Evolutionary conservation across 2,797 vertebrate species (phyloP).

Genomic region (Ctenosaura bakeri): DNA sequence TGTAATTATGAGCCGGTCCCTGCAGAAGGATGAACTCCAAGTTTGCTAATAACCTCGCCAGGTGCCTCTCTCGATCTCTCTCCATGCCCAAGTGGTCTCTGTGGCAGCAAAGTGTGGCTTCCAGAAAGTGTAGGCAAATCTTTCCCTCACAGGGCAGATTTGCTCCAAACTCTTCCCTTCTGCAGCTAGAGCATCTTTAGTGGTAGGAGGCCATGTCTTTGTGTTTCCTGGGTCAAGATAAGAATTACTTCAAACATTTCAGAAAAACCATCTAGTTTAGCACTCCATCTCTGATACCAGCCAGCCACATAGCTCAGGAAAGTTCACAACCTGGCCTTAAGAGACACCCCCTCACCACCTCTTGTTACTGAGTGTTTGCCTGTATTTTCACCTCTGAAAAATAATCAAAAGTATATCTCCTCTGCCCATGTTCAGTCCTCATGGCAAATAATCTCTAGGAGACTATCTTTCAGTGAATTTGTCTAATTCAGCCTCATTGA

Average conservation of each 20-base stretch:
- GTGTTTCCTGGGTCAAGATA: background rate
- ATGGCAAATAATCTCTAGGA: background rate
- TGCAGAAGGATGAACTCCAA: conserved; percentile 76
- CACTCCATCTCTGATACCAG: background rate
- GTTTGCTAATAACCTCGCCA: conserved; percentile 77
- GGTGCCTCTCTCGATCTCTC: conserved; percentile 67
- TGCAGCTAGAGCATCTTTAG: background rate
- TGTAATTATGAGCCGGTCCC: conserved; percentile 79
- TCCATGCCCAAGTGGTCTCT: conserved; percentile 34
- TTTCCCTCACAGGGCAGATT: background rate
- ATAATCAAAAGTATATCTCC: background rate
- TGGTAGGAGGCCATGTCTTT: background rate
- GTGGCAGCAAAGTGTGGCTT: conserved; percentile 19
- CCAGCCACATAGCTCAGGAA: background rate
- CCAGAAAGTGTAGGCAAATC: background rate
- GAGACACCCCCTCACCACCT: background rate
- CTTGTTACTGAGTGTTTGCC: background rate
- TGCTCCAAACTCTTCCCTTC: background rate
- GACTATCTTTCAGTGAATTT: background rate
- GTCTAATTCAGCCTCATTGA: background rate
- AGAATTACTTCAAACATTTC: background rate
- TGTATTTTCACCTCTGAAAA: background rate
- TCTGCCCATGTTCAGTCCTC: background rate
- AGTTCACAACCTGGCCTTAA: background rate
- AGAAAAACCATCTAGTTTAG: background rate